Evolutionary conservation across 2,797 vertebrate genomes (phyloP).

Genomic region (Glyptemys insculpta): DNA sequence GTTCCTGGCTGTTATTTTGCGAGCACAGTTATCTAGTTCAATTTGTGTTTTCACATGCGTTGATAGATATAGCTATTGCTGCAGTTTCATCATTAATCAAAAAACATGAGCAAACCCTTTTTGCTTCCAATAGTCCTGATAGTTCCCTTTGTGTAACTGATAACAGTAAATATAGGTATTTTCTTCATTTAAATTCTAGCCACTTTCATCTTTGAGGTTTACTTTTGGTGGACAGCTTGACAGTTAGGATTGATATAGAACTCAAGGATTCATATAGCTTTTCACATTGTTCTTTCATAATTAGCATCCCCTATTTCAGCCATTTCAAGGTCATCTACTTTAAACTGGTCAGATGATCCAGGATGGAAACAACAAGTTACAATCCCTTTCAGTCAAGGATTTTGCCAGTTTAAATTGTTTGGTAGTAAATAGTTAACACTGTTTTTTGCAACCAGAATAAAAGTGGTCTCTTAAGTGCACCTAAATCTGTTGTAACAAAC

Average conservation of each 20-base stretch:
- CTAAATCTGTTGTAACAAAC: fast-evolving
- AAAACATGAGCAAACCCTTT: neutral
- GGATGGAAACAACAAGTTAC: neutral
- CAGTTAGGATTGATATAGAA: neutral
- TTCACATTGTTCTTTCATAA: neutral
- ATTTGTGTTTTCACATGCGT: neutral
- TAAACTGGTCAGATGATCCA: neutral
- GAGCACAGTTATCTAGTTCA: neutral
- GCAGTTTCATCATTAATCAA: neutral
- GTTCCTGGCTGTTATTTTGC: neutral
- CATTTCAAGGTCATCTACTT: neutral
- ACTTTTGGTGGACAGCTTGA: neutral
- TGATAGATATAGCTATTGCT: neutral
- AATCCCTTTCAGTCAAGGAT: neutral
- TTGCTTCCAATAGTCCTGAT: neutral
- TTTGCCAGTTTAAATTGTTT: neutral
- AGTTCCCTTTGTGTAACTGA: neutral
- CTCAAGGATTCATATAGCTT: neutral
- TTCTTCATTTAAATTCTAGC: neutral
- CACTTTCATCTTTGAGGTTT: neutral
- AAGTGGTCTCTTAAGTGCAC: neutral
- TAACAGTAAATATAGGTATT: neutral
- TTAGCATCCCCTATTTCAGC: neutral
- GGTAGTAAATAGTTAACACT: neutral
- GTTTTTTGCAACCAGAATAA: neutral